These are phyloP conservation scores for Drosophila fuyamai DNA, from an alignment of 1,140 invertebrate species.

Conservation along the genomic window DNA sequence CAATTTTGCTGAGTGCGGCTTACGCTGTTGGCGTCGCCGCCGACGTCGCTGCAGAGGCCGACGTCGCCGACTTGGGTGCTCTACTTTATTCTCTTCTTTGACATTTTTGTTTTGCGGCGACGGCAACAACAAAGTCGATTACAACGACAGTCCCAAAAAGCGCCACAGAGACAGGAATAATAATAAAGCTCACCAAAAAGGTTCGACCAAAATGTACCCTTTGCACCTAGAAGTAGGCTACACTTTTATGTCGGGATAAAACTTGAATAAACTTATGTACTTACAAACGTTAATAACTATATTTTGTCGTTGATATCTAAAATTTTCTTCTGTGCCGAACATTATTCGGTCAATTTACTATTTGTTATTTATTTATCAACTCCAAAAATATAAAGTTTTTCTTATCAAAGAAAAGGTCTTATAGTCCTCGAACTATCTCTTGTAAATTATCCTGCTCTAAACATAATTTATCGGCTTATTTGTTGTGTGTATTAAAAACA, in stretches of 20 bases:
- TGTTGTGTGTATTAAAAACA: too few species aligned
- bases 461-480: too few species aligned
- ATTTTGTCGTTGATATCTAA: too few species aligned
- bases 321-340: too few species aligned
- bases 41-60: constrained; percentile 50
- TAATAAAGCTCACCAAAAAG: constrained; percentile 1
- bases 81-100: constrained; percentile 79
- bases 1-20: constrained; percentile 56
- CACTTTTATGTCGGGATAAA: background rate
- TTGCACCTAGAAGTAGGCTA: constrained; percentile 7
- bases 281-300: too few species aligned
- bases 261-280: too few species aligned
- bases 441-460: background rate
- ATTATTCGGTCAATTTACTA: too few species aligned
- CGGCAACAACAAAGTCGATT: constrained; percentile 73
- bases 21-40: constrained; percentile 49
- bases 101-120: constrained; percentile 69
- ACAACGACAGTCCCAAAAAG: constrained; percentile 67
- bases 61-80: constrained; percentile 66
- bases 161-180: constrained; percentile 37
- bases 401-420: background rate
- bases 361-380: too few species aligned
- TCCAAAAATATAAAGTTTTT: background rate
- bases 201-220: constrained; percentile 14
- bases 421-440: background rate